Conservation (phyloP, 2,797 vertebrate species). For the Poecilia velifera region DNA sequence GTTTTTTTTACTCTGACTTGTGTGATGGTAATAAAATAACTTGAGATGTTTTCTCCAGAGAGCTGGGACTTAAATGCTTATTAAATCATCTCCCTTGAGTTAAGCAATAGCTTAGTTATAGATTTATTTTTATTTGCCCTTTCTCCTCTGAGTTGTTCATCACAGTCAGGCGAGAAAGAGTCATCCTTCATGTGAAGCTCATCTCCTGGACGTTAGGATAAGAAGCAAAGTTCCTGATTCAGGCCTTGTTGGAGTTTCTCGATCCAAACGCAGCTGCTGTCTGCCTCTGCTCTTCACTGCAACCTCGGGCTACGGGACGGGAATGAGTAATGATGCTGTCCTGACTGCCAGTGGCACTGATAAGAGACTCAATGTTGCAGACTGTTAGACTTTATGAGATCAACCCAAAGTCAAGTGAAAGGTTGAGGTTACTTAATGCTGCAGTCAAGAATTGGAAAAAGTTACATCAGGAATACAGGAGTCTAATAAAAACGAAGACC, state of each 20-base stretch:
- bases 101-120: constrained; percentile 23
- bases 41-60: constrained; percentile 9
- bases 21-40: constrained; percentile 19
- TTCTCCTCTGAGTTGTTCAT: constrained; percentile 6
- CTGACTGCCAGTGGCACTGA: constrained; percentile 47
- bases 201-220: constrained; percentile 4
- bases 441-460: background rate
- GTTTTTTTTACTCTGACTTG: constrained; percentile 3
- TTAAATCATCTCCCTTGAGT: constrained; percentile 4
- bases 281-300: constrained; percentile 27
- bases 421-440: constrained; percentile 23
- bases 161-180: constrained; percentile 4
- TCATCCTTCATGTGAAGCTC: background rate
- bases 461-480: background rate
- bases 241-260: constrained; percentile 25
- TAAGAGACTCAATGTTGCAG: constrained; percentile 36
- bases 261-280: constrained; percentile 23
- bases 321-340: constrained; percentile 50
- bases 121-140: constrained; percentile 15
- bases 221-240: constrained; percentile 17
- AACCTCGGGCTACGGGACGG: constrained; percentile 47
- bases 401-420: constrained; percentile 34
- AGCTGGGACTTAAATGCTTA: constrained; percentile 8
- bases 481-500: background rate
- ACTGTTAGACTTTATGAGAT: constrained; percentile 29